Evolutionary conservation across 2,888 invertebrate species (phyloP).

Genomic region (Odontothrips loti): DNA sequence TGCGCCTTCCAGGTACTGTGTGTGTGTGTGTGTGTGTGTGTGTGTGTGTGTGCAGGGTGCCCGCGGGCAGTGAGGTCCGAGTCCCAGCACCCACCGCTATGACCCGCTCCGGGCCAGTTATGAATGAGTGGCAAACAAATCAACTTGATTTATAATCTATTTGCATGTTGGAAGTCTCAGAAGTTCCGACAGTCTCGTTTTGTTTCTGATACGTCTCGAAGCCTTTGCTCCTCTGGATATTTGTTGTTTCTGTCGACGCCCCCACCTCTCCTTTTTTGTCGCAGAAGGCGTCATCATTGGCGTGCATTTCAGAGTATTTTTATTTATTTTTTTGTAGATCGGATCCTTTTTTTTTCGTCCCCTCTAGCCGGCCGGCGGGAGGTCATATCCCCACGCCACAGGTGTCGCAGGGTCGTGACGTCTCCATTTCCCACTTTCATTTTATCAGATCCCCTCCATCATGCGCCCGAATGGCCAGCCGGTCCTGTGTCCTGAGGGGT

Average conservation of each 20-base stretch:
- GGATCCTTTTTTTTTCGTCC: neutral
- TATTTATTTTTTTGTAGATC: neutral
- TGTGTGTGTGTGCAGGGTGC: neutral
- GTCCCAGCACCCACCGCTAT: neutral
- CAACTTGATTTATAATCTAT: slow-evolving; percentile 42
- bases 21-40: slow-evolving; percentile 5
- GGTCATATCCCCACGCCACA: neutral
- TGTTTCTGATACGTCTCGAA: neutral
- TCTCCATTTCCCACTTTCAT: slow-evolving; percentile 18
- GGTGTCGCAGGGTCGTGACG: neutral
- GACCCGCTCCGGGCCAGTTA: neutral
- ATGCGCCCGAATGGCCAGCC: neutral
- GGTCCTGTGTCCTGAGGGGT: neutral
- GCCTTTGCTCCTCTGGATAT: neutral
- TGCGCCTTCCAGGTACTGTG: neutral
- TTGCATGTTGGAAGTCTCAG: slow-evolving; percentile 37
- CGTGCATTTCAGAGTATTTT: neutral
- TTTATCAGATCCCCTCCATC: slow-evolving; percentile 13
- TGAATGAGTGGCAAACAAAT: slow-evolving; percentile 38
- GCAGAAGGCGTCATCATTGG: neutral
- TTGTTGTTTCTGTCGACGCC: neutral
- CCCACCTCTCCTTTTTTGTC: too few relatives aligned
- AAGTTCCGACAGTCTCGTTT: slow-evolving; percentile 7
- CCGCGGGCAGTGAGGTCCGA: neutral
- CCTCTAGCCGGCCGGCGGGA: neutral